A percentile compares a stretch with the other conserved stretches of the same genome.
Conservation (phyloP, 1,140 invertebrate species). For the Drosophila littoralis region DNA sequence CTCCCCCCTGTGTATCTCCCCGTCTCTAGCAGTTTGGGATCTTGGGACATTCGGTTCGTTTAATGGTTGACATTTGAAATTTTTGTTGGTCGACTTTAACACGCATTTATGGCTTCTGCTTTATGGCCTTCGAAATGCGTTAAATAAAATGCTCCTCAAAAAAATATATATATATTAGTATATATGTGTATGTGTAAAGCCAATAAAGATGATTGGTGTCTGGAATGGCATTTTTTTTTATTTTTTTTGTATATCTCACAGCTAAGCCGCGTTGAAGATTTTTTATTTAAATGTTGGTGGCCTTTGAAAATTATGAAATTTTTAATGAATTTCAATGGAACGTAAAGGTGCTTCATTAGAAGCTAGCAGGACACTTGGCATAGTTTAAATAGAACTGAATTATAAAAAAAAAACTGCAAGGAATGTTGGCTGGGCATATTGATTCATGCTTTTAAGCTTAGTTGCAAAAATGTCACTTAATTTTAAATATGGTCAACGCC, state of each 20-base stretch:
- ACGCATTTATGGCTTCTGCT: constrained; percentile 77
- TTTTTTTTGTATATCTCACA: constrained; percentile 34
- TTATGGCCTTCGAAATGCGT: constrained; percentile 71
- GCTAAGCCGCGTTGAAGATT: constrained; percentile 33
- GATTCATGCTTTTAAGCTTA: not conserved
- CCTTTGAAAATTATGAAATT: constrained; percentile 41
- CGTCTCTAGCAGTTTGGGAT: constrained; percentile 5
- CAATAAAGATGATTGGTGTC: constrained; percentile 78
- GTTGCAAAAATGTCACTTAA: constrained; percentile 23
- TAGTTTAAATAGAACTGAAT: not conserved
- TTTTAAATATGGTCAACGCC: constrained; percentile 29
- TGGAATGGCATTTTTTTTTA: constrained; percentile 42
- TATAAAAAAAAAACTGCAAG: too few species aligned
- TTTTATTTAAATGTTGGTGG: constrained; percentile 13
- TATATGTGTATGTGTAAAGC: constrained; percentile 48
- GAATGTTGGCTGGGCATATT: not conserved
- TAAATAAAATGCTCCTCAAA: constrained; percentile 30
- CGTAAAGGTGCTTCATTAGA: constrained; percentile 27
- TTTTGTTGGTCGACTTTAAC: constrained; percentile 71
- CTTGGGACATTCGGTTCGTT: constrained; percentile 53
- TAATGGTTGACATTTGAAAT: constrained; percentile 73
- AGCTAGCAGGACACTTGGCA: not conserved
- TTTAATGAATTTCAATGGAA: constrained; percentile 38
- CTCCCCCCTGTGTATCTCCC: not conserved
- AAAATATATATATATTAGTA: constrained; percentile 4